These are phyloP conservation scores for Pelosia muscerda DNA, from an alignment of 2,888 invertebrate species.

Conservation along the genomic window DNA sequence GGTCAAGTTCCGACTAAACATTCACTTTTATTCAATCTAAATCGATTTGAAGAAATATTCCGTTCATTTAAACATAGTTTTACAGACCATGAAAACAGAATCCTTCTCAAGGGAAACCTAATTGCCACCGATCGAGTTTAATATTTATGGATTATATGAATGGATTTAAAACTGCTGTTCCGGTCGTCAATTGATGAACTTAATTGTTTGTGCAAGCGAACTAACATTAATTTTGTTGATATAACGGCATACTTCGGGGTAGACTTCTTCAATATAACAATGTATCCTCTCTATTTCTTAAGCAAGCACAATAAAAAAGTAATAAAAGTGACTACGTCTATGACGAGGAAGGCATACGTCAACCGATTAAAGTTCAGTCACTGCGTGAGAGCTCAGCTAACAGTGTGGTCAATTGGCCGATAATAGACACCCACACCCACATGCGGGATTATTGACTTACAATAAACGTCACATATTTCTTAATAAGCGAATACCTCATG, in stretches of 20 bases:
- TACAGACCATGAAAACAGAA: no score
- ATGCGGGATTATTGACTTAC: conserved; percentile 84
- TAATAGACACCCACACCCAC: conserved; percentile 74
- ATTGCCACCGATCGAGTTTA: no score
- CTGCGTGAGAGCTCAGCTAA: conserved; percentile 61
- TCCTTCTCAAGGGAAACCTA: no score
- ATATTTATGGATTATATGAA: no score
- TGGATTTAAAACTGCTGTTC: no score
- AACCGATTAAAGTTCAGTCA: conserved; percentile 61
- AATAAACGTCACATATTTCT: conserved; percentile 85
- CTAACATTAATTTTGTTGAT: background rate
- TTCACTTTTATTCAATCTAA: no score
- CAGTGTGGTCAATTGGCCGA: conserved; percentile 73
- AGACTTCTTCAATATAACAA: conserved; percentile 16
- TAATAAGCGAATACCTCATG: conserved; percentile 72
- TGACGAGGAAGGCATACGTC: conserved; percentile 72
- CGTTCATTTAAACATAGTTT: no score
- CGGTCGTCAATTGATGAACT: no score
- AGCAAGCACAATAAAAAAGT: conserved; percentile 61
- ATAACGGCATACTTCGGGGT: conserved; percentile 1
- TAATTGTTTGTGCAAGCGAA: background rate
- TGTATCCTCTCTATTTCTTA: conserved; percentile 22
- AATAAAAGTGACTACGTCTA: conserved; percentile 70
- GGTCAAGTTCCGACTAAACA: no score
- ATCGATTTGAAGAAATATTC: no score